Conservation (phyloP, 1,140 invertebrate genomes). For the Ceratosolen fusciceps region DNA sequence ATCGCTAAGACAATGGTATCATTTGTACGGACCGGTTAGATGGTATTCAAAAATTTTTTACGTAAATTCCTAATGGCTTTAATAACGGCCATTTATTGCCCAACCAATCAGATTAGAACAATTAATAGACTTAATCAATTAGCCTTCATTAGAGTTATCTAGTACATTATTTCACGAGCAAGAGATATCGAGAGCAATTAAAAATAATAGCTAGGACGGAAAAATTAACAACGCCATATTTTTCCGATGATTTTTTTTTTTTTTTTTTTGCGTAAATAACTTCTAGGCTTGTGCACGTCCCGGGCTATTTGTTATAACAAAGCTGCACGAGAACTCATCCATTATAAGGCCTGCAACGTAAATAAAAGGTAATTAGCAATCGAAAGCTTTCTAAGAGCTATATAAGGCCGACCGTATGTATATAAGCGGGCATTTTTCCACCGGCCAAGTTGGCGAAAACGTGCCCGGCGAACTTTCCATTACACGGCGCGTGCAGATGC, state of each 20-base stretch:
- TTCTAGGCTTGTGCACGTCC: too few species aligned
- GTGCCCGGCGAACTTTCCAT: slow-evolving; percentile 33
- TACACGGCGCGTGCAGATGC: background rate
- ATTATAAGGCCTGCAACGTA: background rate
- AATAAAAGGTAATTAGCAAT: slow-evolving; percentile 30
- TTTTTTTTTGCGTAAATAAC: background rate
- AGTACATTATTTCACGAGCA: background rate
- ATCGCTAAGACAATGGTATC: background rate
- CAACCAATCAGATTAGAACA: too few species aligned
- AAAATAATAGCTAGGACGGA: background rate
- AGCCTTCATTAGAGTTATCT: background rate
- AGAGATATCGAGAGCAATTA: background rate
- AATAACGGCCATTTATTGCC: background rate
- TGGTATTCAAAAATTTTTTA: background rate
- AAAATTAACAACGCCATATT: background rate
- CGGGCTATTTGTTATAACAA: background rate
- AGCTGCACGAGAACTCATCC: background rate
- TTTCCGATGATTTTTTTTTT: background rate
- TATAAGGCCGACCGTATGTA: background rate
- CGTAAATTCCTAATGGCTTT: background rate
- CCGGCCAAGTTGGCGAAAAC: slow-evolving; percentile 19
- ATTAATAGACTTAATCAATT: background rate
- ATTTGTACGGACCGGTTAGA: background rate
- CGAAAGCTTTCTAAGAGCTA: slow-evolving; percentile 18
- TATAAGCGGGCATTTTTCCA: background rate